Conservation (phyloP, 2,797 vertebrate genomes). For the Psittacula derbiana region DNA sequence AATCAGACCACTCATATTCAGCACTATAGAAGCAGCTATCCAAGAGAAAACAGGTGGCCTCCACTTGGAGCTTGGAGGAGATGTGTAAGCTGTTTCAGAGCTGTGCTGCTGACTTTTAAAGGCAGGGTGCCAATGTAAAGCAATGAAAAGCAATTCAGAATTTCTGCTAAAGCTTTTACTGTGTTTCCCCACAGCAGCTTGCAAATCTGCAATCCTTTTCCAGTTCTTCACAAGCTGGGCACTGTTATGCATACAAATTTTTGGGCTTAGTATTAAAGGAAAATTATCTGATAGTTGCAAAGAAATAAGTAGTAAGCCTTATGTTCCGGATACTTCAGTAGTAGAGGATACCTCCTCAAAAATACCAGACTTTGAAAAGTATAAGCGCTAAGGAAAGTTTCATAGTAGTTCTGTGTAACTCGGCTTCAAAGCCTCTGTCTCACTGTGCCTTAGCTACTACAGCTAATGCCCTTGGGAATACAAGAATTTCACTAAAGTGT, state of each 20-base stretch:
- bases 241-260: not conserved
- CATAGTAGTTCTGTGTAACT: not conserved
- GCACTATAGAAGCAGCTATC: not conserved
- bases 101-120: not conserved
- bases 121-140: constrained; percentile 2
- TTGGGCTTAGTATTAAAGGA: not conserved
- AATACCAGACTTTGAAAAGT: not conserved
- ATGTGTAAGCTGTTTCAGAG: not conserved
- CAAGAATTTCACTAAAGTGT: not conserved
- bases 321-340: not conserved
- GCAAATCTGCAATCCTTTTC: not conserved
- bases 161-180: constrained; percentile 4
- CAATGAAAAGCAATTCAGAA: not conserved
- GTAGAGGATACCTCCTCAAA: not conserved
- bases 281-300: not conserved
- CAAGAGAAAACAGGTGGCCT: constrained; percentile 11
- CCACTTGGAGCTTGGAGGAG: not conserved
- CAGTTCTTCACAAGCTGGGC: not conserved
- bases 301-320: not conserved
- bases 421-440: not conserved
- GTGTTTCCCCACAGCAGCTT: not conserved
- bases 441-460: not conserved
- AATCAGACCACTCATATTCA: not conserved
- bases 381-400: not conserved
- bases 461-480: not conserved